Evolutionary conservation across 2,888 invertebrate species (phyloP), one percentile per base, ranked within the genome.

Genomic region (Lepidocyrtoides sp.): DNA sequence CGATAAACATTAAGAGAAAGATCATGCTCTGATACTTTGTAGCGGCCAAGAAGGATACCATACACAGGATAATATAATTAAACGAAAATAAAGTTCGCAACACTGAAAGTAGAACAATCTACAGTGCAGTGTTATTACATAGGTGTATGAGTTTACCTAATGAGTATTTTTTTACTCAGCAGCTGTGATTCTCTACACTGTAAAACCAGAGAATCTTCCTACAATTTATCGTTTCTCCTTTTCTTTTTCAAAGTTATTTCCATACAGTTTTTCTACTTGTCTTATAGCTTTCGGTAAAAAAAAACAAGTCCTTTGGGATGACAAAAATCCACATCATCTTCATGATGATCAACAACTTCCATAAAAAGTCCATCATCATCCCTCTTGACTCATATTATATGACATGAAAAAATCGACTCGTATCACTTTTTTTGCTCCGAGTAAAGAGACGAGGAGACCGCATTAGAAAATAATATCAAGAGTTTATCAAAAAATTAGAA

Each of bases 221-320:
- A 23, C 23, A 72, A 3, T 75, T 75, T 75, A 44, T 23, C 14
- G 8, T 17, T 26, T 41, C 17, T 72, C 72, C 36, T 17, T 54
- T 12, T 48, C 36, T 36, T 7, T 36, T 36, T 36, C 36, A n/a
- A n/a, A n/a, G n/a, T n/a, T n/a, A n/a, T n/a, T n/a, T n/a, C 41
- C 20, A 17, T 14, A 60, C 20, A 60, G 23, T 26, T 29, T 32
- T 7, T 63, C 4, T 36, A 63, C 63, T 36, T 36, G 36, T 36
- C 36, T 75, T n/a, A 5, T 26, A 51, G 51, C 26, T n/a, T 75
- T 57, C 75, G 57, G 75, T 75, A 85, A 75, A 85, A 81, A 85
- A n/a, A n/a, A n/a, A n/a, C n/a, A n/a, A 72, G 85, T 85, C 85
- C 85, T 85, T 75, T 36, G 85, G 75, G 85, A 85, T 75, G 85